phyloP scores from a whole-genome alignment of 2,888 invertebrate genomes.

The Xanthorhoe spadicearia region DNA sequence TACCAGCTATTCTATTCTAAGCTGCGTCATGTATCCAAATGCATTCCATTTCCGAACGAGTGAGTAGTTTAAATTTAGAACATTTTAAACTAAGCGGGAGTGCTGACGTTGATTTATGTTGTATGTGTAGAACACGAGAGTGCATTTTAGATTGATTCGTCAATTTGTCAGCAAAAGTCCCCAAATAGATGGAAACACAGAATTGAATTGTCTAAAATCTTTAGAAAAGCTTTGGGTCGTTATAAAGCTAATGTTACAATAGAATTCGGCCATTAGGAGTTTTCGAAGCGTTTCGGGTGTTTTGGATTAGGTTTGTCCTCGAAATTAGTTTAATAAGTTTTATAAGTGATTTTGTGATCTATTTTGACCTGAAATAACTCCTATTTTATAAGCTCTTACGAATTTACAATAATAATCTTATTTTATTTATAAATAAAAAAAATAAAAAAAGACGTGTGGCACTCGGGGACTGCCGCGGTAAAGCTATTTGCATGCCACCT shows the following conservation, averaged over 20 bases:
- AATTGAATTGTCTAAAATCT: conserved; percentile 34
- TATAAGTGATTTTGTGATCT: neutral
- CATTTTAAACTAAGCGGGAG: conserved; percentile 48
- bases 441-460: no score
- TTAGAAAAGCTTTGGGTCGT: conserved; percentile 36
- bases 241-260: conserved; percentile 42
- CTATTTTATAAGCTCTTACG: no score
- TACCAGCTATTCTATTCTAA: conserved; percentile 1
- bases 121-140: conserved; percentile 37
- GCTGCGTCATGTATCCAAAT: conserved; percentile 50
- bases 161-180: conserved; percentile 29
- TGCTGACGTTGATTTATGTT: conserved; percentile 42
- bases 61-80: conserved; percentile 63
- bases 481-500: no score
- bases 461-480: no score
- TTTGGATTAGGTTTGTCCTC: conserved; percentile 36
- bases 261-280: conserved; percentile 37
- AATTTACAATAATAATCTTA: no score
- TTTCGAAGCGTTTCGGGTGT: conserved; percentile 33
- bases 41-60: conserved; percentile 64
- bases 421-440: no score
- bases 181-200: conserved; percentile 28
- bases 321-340: conserved; percentile 19
- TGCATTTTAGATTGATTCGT: conserved; percentile 43
- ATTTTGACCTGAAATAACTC: neutral